phyloP scores from a whole-genome alignment of 2,888 invertebrate genomes.

The Epirrhoe tristata region DNA sequence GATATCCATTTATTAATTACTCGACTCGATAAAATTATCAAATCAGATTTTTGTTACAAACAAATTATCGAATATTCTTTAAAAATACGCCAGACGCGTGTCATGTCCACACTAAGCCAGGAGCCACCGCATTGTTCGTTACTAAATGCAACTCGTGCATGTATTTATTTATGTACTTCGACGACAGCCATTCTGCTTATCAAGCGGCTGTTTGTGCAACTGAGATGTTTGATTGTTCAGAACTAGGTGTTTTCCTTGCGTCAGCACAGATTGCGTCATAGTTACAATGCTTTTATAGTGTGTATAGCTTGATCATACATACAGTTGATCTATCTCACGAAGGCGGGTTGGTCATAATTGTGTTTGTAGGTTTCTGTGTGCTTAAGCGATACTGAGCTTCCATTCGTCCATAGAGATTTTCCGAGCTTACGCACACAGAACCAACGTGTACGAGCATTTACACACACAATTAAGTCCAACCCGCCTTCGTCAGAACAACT shows the following conservation, averaged over 20 bases:
- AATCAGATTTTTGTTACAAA: neutral
- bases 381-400: no score
- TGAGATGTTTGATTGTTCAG: slow-evolving; percentile 33
- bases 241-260: slow-evolving; percentile 29
- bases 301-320: no score
- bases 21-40: no score
- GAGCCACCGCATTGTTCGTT: slow-evolving; percentile 59
- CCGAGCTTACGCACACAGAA: no score
- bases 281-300: neutral
- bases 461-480: no score
- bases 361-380: no score
- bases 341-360: no score
- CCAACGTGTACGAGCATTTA: no score
- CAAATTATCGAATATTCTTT: neutral
- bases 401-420: no score
- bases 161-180: slow-evolving; percentile 80
- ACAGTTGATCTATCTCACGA: no score
- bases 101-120: slow-evolving; percentile 38
- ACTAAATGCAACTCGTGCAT: slow-evolving; percentile 58
- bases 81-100: neutral
- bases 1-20: no score
- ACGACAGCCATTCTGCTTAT: slow-evolving; percentile 72
- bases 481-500: no score
- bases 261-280: neutral
- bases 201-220: slow-evolving; percentile 59